Evolutionary conservation across 1,140 invertebrate species (phyloP).

Genomic region (Neoseiulus cucumeris): DNA sequence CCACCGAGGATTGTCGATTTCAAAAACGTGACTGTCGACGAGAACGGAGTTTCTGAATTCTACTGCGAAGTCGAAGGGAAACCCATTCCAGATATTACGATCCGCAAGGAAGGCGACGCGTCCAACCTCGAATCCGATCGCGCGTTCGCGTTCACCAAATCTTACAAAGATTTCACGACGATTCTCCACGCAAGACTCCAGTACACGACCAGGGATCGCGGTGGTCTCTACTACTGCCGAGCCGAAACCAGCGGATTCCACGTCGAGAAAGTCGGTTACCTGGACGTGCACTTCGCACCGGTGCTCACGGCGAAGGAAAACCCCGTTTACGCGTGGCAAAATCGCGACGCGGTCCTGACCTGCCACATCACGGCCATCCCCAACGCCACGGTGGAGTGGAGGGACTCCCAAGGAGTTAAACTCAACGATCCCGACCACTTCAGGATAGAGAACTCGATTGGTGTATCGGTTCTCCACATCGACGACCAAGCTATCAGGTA

Average conservation of each 20-base stretch:
- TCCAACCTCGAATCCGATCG: not conserved
- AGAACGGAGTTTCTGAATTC: not conserved
- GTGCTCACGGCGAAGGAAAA: not conserved
- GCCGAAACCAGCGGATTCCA: not conserved
- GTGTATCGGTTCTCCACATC: not conserved
- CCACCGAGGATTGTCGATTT: not conserved
- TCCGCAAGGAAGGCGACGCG: not conserved
- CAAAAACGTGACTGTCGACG: not conserved
- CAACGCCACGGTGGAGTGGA: not conserved
- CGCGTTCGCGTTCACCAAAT: not conserved
- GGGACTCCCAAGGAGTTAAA: not conserved
- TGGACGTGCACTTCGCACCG: not conserved
- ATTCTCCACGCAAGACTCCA: not conserved
- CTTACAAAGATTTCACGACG: not conserved
- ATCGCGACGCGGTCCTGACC: not conserved
- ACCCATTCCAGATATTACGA: not conserved
- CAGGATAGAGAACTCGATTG: not conserved
- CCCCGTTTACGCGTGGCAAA: not conserved
- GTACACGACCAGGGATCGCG: not conserved
- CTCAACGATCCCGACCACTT: not conserved
- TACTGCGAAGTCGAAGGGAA: not conserved
- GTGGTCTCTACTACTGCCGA: not conserved
- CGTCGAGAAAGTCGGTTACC: not conserved
- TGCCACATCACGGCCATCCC: not conserved
- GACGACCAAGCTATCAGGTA: not conserved